Conservation (phyloP, 2,113 vertebrate species). For the Delphinapterus leucas region DNA sequence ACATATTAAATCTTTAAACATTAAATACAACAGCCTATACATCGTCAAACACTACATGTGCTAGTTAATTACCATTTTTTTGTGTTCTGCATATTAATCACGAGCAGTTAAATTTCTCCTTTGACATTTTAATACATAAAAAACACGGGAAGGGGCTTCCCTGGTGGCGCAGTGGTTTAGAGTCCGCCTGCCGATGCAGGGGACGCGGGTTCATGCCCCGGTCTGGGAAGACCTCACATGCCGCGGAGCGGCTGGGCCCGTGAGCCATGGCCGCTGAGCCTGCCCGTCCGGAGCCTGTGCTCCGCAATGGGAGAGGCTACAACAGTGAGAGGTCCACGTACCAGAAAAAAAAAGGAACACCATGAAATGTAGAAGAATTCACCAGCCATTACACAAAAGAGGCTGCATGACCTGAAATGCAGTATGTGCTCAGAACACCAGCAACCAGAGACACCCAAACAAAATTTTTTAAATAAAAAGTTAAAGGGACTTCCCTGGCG, state of each 20-base stretch:
- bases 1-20: background rate
- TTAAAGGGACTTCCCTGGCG: no score
- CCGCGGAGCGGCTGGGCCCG: no score
- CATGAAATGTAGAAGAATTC: background rate
- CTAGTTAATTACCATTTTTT: background rate
- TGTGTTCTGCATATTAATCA: background rate
- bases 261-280: no score
- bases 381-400: background rate
- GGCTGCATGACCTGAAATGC: no score
- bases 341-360: background rate
- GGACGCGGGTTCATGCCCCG: rapidly evolving
- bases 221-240: no score
- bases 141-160: background rate
- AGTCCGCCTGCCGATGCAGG: no score
- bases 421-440: background rate
- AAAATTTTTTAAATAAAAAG: background rate
- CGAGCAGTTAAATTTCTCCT: background rate
- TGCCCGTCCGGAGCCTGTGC: no score
- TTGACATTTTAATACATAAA: background rate
- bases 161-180: no score
- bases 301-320: no score
- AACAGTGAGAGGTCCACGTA: rapidly evolving
- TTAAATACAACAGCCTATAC: background rate
- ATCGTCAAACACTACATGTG: background rate
- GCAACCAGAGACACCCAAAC: background rate